Evolutionary conservation across 2,797 vertebrate genomes (phyloP).

Genomic region (Cirrhinus molitorella): DNA sequence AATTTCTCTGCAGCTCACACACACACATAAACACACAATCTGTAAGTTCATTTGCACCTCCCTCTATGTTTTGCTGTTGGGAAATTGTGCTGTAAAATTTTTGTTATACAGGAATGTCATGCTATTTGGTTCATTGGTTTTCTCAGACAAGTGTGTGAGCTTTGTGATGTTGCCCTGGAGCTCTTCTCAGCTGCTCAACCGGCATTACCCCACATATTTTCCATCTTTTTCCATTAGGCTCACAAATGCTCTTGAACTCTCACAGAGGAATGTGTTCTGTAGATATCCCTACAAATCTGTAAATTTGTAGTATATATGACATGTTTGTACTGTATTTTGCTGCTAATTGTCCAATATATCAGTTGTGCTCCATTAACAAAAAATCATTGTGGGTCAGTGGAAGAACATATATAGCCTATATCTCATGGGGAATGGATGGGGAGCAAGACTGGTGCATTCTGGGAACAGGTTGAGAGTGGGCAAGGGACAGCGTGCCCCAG

Average conservation of each 20-base stretch:
- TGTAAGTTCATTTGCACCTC: neutral
- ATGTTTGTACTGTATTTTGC: neutral
- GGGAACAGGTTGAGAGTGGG: constrained; percentile 43
- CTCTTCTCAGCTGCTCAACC: constrained; percentile 14
- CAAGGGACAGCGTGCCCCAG: constrained; percentile 49
- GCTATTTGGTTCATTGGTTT: constrained; percentile 24
- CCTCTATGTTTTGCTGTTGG: neutral
- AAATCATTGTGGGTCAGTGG: constrained; percentile 48
- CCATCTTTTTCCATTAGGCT: neutral
- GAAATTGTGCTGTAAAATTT: constrained; percentile 8
- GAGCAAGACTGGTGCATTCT: constrained; percentile 47
- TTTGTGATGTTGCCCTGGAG: constrained; percentile 37
- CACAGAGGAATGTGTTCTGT: neutral
- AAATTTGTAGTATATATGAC: neutral
- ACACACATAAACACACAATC: neutral
- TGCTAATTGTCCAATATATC: constrained; percentile 1
- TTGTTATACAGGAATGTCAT: constrained; percentile 17
- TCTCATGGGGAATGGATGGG: constrained; percentile 34
- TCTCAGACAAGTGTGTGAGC: constrained; percentile 26
- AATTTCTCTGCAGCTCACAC: neutral
- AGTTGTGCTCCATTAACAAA: constrained; percentile 29
- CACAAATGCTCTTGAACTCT: neutral
- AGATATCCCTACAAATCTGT: neutral
- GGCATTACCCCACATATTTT: neutral
- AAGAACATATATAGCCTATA: constrained; percentile 36